Base-by-base conservation (phyloP, 2,797 vertebrate species). In the Falco cherrug region DNA sequence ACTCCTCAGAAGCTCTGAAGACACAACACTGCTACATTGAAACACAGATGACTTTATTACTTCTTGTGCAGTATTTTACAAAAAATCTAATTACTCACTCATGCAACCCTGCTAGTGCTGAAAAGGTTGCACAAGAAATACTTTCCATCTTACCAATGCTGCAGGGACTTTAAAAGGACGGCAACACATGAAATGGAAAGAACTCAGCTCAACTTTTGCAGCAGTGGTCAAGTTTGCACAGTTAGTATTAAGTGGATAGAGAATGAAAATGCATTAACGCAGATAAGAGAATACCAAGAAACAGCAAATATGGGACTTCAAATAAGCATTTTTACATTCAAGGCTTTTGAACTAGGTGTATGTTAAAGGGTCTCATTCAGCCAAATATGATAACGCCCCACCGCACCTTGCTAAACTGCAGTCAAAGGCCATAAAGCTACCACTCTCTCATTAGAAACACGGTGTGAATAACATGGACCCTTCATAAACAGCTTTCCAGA, bases 21-120 rank as follows among this genome's bases (percentile, higher is more conserved):
- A 92, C 51, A 79, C 41, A 95, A 80, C 60, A 61, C 13, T 60
- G 37, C 48, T 87, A 83, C 82, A 87, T 4, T 81, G 90, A 82
- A 93, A 90, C 33, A 56, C n/a, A 68, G n/a, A 88, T 53, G 45
- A 48, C 28, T 96, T 85, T 94, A 94, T 94, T 94, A 87, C 71
- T 93, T 81, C 48, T 80, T 80, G 45, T 35, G 45, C 39, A 77
- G 43, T 83, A 87, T 83, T 92, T 88, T 63, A 64, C 10, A 19
- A 56, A 88, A 77, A 75, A 77, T 48, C 54, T 74, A 69, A 82
- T 91, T 94, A 68, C 80, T 92, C 39, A 87, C 26, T 41, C 71
- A n/a, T 6, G 12, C 74, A 96, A 56, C 28, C 13, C 41, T 59
- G 26, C 43, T n/a, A 53, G 53, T 10, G 60, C 85, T 64, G 28